Evolutionary conservation across 2,888 invertebrate genomes (phyloP).

Genomic region (Dicyrtomina minuta): DNA sequence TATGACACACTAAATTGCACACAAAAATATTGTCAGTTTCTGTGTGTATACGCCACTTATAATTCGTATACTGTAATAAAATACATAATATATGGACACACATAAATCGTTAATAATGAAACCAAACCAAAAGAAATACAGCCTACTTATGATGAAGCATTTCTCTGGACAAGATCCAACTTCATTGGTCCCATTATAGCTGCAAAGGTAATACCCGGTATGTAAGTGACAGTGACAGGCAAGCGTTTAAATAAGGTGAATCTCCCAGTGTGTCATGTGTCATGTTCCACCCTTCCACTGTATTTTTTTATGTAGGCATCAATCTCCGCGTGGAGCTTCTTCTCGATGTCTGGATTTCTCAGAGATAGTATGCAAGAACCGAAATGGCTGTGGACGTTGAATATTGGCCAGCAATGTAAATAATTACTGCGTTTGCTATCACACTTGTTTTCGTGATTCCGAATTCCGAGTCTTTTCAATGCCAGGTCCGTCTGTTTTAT

Average conservation of each 20-base stretch:
- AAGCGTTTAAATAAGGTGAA: conserved; percentile 34
- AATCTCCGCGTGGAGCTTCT: conserved; percentile 16
- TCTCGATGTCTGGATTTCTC: no score
- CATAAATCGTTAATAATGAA: no score
- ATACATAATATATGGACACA: no score
- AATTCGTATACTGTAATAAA: no score
- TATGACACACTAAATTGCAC: no score
- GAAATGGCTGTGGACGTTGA: conserved; percentile 36
- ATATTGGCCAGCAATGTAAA: conserved; percentile 51
- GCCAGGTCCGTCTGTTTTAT: conserved; percentile 33
- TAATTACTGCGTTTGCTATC: conserved; percentile 44
- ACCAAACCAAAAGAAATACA: no score
- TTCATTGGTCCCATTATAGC: not conserved
- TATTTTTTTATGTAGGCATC: conserved; percentile 10
- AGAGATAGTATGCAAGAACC: conserved; percentile 38
- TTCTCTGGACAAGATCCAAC: no score
- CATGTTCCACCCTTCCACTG: conserved; percentile 25
- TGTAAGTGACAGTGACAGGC: conserved; percentile 9
- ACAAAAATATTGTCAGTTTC: no score
- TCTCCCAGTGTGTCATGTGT: conserved; percentile 26
- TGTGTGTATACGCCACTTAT: no score
- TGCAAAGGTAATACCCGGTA: not conserved
- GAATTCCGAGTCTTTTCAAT: conserved; percentile 42
- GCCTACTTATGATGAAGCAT: no score
- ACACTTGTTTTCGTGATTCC: conserved; percentile 41